Percentiles rank a stretch among this genome's conserved stretches.
Evolutionary conservation across 2,888 invertebrate genomes (phyloP).

Genomic region (Monopis laevigella): DNA sequence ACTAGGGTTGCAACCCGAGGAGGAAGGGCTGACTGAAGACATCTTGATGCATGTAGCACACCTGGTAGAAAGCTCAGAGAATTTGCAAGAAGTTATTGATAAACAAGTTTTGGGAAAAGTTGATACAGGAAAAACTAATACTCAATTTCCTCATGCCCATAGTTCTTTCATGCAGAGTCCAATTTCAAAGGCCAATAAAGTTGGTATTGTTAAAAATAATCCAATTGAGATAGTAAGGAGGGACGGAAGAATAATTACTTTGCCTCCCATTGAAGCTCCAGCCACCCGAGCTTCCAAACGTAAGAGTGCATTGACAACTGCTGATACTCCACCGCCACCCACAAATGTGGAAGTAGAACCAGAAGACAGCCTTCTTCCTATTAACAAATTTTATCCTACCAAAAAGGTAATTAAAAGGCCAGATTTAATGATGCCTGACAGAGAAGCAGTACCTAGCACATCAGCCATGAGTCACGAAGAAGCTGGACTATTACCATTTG

Average conservation of each 20-base stretch:
- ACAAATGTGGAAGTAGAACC: constrained; percentile 27
- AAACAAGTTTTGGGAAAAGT: constrained; percentile 69
- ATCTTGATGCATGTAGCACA: constrained; percentile 78
- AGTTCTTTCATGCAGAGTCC: background rate
- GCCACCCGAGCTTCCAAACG: constrained; percentile 80
- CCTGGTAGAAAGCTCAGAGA: constrained; percentile 73
- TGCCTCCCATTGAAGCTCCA: constrained; percentile 86
- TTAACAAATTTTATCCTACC: constrained; percentile 48
- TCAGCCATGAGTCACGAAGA: constrained; percentile 10
- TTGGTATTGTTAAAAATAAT: constrained; percentile 45
- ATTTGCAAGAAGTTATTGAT: constrained; percentile 77
- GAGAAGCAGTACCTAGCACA: constrained; percentile 14
- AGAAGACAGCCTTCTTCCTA: constrained; percentile 35
- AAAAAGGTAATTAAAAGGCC: constrained; percentile 44
- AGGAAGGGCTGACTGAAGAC: constrained; percentile 74
- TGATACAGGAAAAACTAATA: constrained; percentile 41
- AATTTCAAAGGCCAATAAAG: background rate
- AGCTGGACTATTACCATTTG: constrained; percentile 53
- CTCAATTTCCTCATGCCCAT: constrained; percentile 24
- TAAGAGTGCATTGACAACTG: constrained; percentile 50
- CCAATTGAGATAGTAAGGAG: constrained; percentile 78
- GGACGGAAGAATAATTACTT: constrained; percentile 78
- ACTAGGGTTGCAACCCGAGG: constrained; percentile 70
- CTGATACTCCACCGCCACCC: constrained; percentile 18
- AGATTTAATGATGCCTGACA: constrained; percentile 27